Conservation (phyloP, 2,797 vertebrate species). For the Eleutherodactylus coqui region DNA sequence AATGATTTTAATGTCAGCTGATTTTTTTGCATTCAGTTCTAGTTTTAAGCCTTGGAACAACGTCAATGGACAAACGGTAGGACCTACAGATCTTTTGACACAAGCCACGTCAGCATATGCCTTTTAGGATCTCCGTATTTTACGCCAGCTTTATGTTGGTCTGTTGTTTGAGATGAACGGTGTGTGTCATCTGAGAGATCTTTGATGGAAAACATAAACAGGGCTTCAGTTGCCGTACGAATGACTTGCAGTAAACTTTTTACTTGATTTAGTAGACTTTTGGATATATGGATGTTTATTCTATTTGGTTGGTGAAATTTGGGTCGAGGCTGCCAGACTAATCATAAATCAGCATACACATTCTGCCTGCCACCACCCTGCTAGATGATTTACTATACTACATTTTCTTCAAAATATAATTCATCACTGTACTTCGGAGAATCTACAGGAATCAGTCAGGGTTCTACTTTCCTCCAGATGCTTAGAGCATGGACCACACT, state of each 20-base stretch:
- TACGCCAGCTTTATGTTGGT: background rate
- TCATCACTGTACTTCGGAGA: conserved; percentile 23
- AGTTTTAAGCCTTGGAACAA: background rate
- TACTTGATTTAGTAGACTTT: conserved; percentile 19
- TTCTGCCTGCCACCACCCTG: background rate
- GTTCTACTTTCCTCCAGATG: background rate
- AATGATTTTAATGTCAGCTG: conserved; percentile 6
- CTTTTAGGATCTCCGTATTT: background rate
- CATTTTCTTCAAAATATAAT: conserved; percentile 20
- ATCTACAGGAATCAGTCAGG: background rate
- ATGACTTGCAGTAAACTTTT: background rate
- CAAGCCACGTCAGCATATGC: background rate
- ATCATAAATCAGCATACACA: background rate
- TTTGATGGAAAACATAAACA: background rate
- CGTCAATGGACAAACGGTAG: background rate
- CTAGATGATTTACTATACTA: background rate
- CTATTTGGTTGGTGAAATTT: background rate
- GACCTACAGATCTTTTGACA: background rate
- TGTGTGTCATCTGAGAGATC: background rate
- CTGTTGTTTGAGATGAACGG: background rate
- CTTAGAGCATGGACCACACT: background rate
- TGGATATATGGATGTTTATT: background rate
- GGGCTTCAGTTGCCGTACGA: background rate
- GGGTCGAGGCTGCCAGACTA: background rate
- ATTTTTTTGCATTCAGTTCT: background rate